A percentile compares a stretch with the other conserved stretches of the same genome.
Evolutionary conservation across 2,888 invertebrate species (phyloP).

Genomic region (Carcina quercana): DNA sequence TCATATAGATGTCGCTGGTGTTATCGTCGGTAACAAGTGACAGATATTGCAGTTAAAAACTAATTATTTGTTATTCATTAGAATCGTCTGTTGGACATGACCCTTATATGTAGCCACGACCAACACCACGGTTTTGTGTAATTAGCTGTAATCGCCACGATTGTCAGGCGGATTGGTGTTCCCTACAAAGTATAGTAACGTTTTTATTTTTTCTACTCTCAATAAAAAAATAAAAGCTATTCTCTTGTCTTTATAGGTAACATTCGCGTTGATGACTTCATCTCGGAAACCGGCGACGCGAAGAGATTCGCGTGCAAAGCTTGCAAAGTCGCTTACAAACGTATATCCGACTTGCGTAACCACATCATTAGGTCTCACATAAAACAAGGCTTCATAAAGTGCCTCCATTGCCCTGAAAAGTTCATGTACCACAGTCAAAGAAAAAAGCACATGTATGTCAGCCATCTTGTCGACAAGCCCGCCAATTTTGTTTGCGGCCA

Average conservation of each 20-base stretch:
- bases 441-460: constrained; percentile 13
- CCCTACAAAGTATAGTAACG: too few relatives aligned
- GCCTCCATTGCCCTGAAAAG: constrained; percentile 20
- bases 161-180: too few relatives aligned
- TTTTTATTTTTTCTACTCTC: not conserved
- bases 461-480: constrained; percentile 11
- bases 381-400: constrained; percentile 24
- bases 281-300: constrained; percentile 12
- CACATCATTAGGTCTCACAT: constrained; percentile 22
- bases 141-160: too few relatives aligned
- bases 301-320: constrained; percentile 24
- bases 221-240: not conserved
- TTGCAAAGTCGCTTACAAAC: constrained; percentile 21
- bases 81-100: too few relatives aligned
- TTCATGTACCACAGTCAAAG: constrained; percentile 28
- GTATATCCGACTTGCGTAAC: constrained; percentile 22
- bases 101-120: too few relatives aligned
- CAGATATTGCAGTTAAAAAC: too few relatives aligned
- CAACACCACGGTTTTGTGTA: too few relatives aligned
- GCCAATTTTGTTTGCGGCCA: constrained; percentile 17
- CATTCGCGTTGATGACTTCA: constrained; percentile 10
- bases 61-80: too few relatives aligned
- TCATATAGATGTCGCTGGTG: too few relatives aligned
- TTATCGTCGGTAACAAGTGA: too few relatives aligned
- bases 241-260: constrained; percentile 6